Evolutionary conservation across 1,140 invertebrate species (phyloP).

Genomic region (Lutraria rhynchaena): DNA sequence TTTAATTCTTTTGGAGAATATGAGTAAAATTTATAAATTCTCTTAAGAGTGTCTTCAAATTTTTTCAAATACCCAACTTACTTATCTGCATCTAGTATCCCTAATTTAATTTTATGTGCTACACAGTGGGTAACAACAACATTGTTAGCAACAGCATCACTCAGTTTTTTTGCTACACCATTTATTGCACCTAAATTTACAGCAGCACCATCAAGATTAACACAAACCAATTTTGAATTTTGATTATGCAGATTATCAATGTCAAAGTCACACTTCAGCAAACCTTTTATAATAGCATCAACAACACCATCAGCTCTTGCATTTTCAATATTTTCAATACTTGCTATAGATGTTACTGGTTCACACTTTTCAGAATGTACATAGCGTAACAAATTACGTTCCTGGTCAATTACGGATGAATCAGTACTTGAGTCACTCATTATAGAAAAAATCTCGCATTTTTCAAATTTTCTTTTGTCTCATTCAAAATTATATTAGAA

Average conservation of each 20-base stretch:
- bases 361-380: constrained; percentile 8
- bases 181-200: constrained; percentile 51
- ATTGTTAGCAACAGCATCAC: constrained; percentile 45
- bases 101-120: too few species aligned
- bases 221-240: constrained; percentile 22
- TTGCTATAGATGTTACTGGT: constrained; percentile 23
- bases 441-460: constrained; percentile 29
- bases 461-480: background rate
- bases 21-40: constrained; percentile 51
- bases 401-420: constrained; percentile 35
- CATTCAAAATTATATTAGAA: background rate
- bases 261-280: constrained; percentile 14
- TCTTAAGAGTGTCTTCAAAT: constrained; percentile 57
- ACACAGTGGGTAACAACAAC: constrained; percentile 56
- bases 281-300: constrained; percentile 15
- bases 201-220: constrained; percentile 55
- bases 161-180: constrained; percentile 46
- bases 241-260: background rate
- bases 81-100: constrained; percentile 48
- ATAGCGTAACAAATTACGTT: background rate
- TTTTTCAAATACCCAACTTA: constrained; percentile 50
- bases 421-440: constrained; percentile 31
- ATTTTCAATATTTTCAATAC: constrained; percentile 32
- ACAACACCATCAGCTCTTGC: constrained; percentile 46
- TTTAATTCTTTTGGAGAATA: constrained; percentile 32